A percentile compares a stretch with the other conserved stretches of the same genome.
Conservation (phyloP, 2,113 vertebrate species). For the Riparia riparia region DNA sequence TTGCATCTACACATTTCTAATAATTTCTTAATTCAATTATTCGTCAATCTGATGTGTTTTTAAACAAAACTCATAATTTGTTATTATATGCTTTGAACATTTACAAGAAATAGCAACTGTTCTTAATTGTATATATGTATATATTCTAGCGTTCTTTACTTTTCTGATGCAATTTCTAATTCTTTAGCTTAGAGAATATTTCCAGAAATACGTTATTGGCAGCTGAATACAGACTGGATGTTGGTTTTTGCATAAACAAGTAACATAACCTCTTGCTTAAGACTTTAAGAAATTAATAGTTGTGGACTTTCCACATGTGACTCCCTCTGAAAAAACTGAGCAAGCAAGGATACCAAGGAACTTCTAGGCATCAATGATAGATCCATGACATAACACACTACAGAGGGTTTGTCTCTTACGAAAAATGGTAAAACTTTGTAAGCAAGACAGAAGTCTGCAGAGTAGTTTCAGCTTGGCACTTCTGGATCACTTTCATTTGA, state of each 20-base stretch:
- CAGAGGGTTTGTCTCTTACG: neutral
- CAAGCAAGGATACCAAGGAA: neutral
- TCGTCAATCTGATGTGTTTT: neutral
- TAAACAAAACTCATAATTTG: neutral
- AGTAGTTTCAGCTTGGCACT: neutral
- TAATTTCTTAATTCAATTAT: neutral
- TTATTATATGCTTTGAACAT: neutral
- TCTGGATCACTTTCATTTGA: neutral
- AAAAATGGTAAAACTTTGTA: neutral
- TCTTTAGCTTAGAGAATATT: neutral
- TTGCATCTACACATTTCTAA: neutral
- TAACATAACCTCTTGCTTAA: neutral
- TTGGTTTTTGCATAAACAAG: neutral
- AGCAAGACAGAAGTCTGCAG: neutral
- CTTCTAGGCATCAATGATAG: neutral
- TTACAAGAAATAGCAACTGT: neutral
- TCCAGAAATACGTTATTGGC: neutral
- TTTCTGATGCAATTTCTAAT: neutral
- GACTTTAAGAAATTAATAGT: neutral
- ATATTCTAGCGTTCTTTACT: neutral
- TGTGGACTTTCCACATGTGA: neutral
- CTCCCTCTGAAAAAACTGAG: neutral
- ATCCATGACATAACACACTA: rapidly evolving
- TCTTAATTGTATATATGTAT: neutral
- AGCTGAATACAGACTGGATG: neutral